A percentile compares a stretch with the other conserved stretches of the same genome.
phyloP scores from a whole-genome alignment of 2,888 invertebrate genomes.

The Meiosimyza platycephala region DNA sequence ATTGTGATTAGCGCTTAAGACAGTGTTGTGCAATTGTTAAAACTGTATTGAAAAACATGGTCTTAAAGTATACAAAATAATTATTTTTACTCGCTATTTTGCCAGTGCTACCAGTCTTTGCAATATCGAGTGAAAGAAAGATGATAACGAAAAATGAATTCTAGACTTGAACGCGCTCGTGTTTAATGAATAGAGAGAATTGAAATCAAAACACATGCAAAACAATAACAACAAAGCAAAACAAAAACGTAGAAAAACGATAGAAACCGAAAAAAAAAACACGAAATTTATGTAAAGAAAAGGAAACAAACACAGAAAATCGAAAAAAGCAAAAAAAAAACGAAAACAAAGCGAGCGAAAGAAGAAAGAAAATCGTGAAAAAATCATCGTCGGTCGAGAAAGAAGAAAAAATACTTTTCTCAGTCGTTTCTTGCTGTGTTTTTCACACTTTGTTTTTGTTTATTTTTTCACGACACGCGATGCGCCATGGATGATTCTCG shows the following conservation, averaged over 20 bases:
- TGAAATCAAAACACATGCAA: slow-evolving; percentile 25
- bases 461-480: slow-evolving; percentile 42
- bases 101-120: too few species aligned
- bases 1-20: too few species aligned
- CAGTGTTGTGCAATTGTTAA: too few species aligned
- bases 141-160: too few species aligned
- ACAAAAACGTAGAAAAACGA: slow-evolving; percentile 39
- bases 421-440: slow-evolving; percentile 38
- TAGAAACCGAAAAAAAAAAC: slow-evolving; percentile 35
- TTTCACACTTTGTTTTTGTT: slow-evolving; percentile 44
- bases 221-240: slow-evolving; percentile 34
- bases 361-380: slow-evolving; percentile 40
- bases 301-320: too few species aligned
- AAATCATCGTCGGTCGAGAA: slow-evolving; percentile 33
- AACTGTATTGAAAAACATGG: too few species aligned
- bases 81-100: too few species aligned
- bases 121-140: too few species aligned
- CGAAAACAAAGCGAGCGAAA: slow-evolving; percentile 38
- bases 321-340: slow-evolving; percentile 39
- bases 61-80: too few species aligned
- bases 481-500: slow-evolving; percentile 33
- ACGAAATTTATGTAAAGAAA: slow-evolving; percentile 6
- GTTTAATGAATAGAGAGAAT: neutral
- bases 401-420: slow-evolving; percentile 38
- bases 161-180: slow-evolving; percentile 9